Evolutionary conservation across 2,113 vertebrate species (phyloP), one percentile per base, ranked within the genome.

Genomic region (Synodontis membranacea): DNA sequence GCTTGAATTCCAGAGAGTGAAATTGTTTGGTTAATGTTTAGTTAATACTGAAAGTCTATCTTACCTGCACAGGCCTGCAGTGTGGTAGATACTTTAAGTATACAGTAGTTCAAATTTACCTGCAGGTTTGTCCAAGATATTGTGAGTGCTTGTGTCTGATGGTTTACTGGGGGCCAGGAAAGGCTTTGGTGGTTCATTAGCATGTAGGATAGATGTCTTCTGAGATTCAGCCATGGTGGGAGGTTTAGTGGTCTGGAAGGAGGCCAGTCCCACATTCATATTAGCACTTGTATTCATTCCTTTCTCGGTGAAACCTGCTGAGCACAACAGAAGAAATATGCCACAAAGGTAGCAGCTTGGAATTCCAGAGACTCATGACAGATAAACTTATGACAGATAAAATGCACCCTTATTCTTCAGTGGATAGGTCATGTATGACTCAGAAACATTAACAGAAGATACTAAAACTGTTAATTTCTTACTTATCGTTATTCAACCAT

Each of bases 241-340:
- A 70, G 92, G 88, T 90, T 93, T 93, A 31, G 86, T 90, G 82
- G 91, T 90, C 89, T 94, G 94, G 88, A 94, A 93, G 0, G 94
- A 93, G 1, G 93, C 90, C 86, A 94, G 56, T 10, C 91, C 92
- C 62, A 89, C 42, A 50, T 93, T 93, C 84, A 91, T 83, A 80
- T 89, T 87, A 85, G 91, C 91, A 37, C 90, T 92, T 78, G 87
- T 76, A 58, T 92, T 92, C 89, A 93, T 88, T 42, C 90, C 94
- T 88, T 94, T 90, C 87, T 95, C 93, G 66, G 93, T 91, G 86
- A 94, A 93, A 66, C 94, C 95, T 96, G 80, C 62, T 84, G 44
- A 78, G 70, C 28, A 89, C 31, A 89, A 81, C 31, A 87, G 50
- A n/a, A 87, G 82, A 89, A 74, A 64, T 11, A 37, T 52, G 50